Base-by-base conservation (phyloP, 2,888 invertebrate genomes). In the Achlya flavicornis region DNA sequence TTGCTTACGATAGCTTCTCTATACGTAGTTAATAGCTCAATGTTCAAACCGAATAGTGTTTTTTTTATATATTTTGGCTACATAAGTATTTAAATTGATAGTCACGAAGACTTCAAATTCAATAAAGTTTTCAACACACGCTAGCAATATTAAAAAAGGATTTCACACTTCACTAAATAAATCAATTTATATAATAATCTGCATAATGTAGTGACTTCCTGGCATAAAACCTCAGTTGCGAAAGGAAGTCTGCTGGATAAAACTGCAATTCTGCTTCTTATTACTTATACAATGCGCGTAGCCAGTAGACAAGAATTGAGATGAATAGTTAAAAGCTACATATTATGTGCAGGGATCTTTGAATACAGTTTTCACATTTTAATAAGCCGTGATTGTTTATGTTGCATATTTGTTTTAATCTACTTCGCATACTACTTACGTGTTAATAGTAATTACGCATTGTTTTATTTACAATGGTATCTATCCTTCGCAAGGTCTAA, bases 401-500 rank as follows among this genome's bases (percentile, higher is more conserved):
- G 10, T n/a, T 14, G 58, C 35, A n/a, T 64, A 60, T 63, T 62
- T 62, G 57, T 60, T 61, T 61, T 59, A 35, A 48, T 61, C 64
- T 59, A 66, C 57, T 19, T 60, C n/a, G n/a, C 26, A 1, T 26
- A 26, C 4, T 38, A 59, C 16, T n/a, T 32, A 16, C 41, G 16
- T 59, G n/a, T 26, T 66, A 68, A 67, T 68, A 72, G 66, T 63
- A 78, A 61, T 41, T 41, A 7, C 26, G 38, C 26, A 78, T 83
- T 83, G 79, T 80, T 77, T 75, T 70, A 71, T 63, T 68, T 66
- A 80, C 80, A 83, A 80, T 82, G 69, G 77, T 69, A 64, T 71
- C 70, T 73, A 81, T 79, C 82, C 84, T 84, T 84, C 76, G 65
- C 64, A 78, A 83, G 78, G 80, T 78, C 74, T 82, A 69, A 66